These are phyloP conservation scores for Torymus texanus DNA, from an alignment of 2,888 invertebrate genomes.

Conservation along the genomic window DNA sequence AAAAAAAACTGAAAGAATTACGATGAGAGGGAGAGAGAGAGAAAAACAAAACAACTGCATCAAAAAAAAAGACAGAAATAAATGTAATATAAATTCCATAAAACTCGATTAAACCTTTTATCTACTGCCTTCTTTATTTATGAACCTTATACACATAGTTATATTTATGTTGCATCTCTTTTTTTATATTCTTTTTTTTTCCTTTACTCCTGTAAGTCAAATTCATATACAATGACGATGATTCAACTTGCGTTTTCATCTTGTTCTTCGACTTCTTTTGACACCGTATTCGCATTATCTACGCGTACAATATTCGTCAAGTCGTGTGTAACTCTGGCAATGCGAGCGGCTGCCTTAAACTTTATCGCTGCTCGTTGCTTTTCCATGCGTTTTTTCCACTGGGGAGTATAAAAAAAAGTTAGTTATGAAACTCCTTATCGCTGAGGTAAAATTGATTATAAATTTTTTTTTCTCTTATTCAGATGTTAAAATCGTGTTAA, in stretches of 20 bases:
- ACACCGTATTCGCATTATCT: constrained; percentile 49
- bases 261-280: constrained; percentile 23
- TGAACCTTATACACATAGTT: constrained; percentile 37
- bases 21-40: constrained; percentile 54
- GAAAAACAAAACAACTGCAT: constrained; percentile 67
- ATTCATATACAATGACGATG: constrained; percentile 6
- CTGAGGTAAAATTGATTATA: constrained; percentile 2
- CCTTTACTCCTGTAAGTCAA: not conserved
- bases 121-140: constrained; percentile 56
- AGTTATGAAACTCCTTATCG: constrained; percentile 26
- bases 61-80: constrained; percentile 70
- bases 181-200: not conserved
- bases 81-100: constrained; percentile 75
- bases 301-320: constrained; percentile 64
- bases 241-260: constrained; percentile 34
- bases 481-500: not conserved
- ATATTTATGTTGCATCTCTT: not conserved
- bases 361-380: constrained; percentile 81
- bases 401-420: constrained; percentile 31
- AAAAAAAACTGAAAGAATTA: constrained; percentile 60
- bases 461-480: not conserved
- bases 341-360: constrained; percentile 82
- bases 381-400: constrained; percentile 84
- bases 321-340: constrained; percentile 75
- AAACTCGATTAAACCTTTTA: constrained; percentile 60